Evolutionary conservation across 1,140 invertebrate species (phyloP).

Genomic region (Drosophila ananassae): DNA sequence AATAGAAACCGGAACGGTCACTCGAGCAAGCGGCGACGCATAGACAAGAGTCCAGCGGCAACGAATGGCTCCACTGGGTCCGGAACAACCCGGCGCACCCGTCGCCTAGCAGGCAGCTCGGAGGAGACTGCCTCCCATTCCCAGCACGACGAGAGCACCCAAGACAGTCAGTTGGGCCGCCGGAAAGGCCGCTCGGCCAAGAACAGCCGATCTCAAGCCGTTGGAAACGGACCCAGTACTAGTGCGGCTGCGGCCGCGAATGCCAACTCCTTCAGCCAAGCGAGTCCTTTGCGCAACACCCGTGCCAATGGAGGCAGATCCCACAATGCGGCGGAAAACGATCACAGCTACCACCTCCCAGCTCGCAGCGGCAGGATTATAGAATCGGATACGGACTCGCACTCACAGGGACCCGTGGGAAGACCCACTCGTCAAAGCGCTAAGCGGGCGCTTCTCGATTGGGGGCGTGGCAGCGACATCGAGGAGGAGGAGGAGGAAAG

Average conservation of each 20-base stretch:
- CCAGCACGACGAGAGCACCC: conserved; percentile 75
- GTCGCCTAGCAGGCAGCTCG: conserved; percentile 59
- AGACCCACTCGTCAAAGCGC: conserved; percentile 73
- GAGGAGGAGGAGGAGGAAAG: conserved; percentile 65
- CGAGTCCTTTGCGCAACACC: conserved; percentile 70
- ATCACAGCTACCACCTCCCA: conserved; percentile 81
- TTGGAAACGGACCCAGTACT: conserved; percentile 61
- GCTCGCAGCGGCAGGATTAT: conserved; percentile 76
- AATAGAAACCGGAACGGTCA: conserved; percentile 38
- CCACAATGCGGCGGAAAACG: conserved; percentile 68
- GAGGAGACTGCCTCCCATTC: conserved; percentile 64
- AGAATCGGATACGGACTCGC: conserved; percentile 78
- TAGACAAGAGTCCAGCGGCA: conserved; percentile 24
- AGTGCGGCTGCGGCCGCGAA: conserved; percentile 53
- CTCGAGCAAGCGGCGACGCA: conserved; percentile 32
- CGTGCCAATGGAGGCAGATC: conserved; percentile 62
- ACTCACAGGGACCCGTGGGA: conserved; percentile 59
- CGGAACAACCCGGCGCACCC: conserved; percentile 42
- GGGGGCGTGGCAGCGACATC: conserved; percentile 74
- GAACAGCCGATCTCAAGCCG: conserved; percentile 20
- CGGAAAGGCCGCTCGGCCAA: conserved; percentile 56
- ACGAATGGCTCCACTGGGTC: neutral
- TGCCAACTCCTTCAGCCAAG: conserved; percentile 35
- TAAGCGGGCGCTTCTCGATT: conserved; percentile 69
- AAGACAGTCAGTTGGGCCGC: conserved; percentile 64